These are phyloP conservation scores for Megathymus violae DNA, from an alignment of 1,140 invertebrate genomes.

Conservation along the genomic window DNA sequence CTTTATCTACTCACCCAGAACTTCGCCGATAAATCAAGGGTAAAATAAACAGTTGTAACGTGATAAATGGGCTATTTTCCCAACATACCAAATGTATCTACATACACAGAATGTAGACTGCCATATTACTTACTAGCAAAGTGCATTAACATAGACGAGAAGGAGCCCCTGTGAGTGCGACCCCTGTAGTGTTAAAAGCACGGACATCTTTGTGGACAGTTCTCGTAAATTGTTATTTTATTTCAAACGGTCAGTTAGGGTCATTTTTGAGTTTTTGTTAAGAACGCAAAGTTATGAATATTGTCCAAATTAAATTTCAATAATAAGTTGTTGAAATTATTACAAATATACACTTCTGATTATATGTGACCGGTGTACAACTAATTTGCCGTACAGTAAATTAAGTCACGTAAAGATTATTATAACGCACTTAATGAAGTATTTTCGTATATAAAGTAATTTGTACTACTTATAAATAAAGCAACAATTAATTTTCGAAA, in stretches of 20 bases:
- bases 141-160: slow-evolving; percentile 67
- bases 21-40: slow-evolving; percentile 11
- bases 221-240: slow-evolving; percentile 21
- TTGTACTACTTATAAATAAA: too few relatives aligned
- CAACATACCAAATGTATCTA: slow-evolving; percentile 8
- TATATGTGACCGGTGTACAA: too few relatives aligned
- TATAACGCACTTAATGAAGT: too few relatives aligned
- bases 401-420: too few relatives aligned
- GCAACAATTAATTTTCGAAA: too few relatives aligned
- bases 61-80: slow-evolving; percentile 14
- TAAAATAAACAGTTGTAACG: neutral
- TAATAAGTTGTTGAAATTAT: too few relatives aligned
- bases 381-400: too few relatives aligned
- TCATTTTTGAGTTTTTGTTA: too few relatives aligned
- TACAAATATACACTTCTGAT: too few relatives aligned
- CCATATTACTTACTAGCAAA: slow-evolving; percentile 46
- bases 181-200: slow-evolving; percentile 46
- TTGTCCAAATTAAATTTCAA: too few relatives aligned
- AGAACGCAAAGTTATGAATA: too few relatives aligned
- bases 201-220: slow-evolving; percentile 4
- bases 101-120: slow-evolving; percentile 3
- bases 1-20: slow-evolving; percentile 3
- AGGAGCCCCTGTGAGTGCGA: slow-evolving; percentile 50
- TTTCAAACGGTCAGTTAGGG: neutral
- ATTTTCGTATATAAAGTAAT: too few relatives aligned